Conservation (phyloP, 2,888 invertebrate species). For the Dryococelus australis region DNA sequence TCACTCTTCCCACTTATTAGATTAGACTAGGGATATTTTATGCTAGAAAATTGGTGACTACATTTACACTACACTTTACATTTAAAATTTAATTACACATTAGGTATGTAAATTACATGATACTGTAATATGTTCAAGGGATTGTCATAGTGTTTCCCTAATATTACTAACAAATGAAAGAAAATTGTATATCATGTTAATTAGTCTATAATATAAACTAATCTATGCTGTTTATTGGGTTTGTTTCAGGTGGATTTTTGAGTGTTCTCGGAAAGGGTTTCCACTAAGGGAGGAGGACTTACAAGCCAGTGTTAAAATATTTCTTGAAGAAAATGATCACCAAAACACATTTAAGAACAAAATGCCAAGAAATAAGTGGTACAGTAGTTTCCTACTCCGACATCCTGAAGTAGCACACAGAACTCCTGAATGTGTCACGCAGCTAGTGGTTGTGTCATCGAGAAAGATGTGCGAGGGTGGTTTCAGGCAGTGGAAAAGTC, state of each 20-base stretch:
- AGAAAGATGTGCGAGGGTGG: slow-evolving; percentile 47
- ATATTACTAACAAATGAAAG: too few species aligned
- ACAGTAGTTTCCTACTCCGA: slow-evolving; percentile 23
- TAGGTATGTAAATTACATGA: neutral
- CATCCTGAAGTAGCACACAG: slow-evolving; percentile 25
- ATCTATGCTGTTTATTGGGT: neutral
- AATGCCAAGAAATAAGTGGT: neutral
- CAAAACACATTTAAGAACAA: neutral
- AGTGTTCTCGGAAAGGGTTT: slow-evolving; percentile 21
- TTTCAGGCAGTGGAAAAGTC: slow-evolving; percentile 4
- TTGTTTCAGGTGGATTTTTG: slow-evolving; percentile 19
- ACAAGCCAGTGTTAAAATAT: slow-evolving; percentile 23
- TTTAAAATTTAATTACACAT: neutral
- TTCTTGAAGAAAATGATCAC: slow-evolving; percentile 7
- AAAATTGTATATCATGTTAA: neutral
- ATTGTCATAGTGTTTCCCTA: too few species aligned
- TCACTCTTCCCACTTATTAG: too few species aligned
- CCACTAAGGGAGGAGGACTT: slow-evolving; percentile 24
- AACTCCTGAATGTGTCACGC: slow-evolving; percentile 35
- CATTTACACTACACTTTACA: too few species aligned
- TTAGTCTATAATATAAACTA: neutral
- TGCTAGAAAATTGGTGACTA: too few species aligned
- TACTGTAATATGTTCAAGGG: neutral
- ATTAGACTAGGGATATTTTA: too few species aligned
- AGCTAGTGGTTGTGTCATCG: slow-evolving; percentile 52